Base-by-base conservation (phyloP, 2,113 vertebrate species). In the Notothenia rossii region DNA sequence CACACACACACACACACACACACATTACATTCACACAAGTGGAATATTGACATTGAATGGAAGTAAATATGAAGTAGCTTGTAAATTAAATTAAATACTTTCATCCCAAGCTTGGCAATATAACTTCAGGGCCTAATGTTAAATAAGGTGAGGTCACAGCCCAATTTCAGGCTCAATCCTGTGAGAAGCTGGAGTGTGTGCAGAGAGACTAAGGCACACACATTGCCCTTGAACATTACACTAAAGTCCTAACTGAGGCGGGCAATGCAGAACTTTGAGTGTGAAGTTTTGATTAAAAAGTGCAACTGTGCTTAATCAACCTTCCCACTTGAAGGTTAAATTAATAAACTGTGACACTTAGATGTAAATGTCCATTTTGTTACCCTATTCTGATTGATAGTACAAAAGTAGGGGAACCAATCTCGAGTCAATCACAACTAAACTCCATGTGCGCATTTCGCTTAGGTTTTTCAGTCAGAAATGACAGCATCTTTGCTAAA, bases 11-110 rank as follows among this genome's bases (percentile, higher is more conserved):
- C 29, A 29, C 29, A 4, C 29, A 29, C 29, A 3, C 25, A 25
- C 2, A 25, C 48, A 64, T 59, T 82, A 25, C 55, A 13, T 61
- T 49, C 22, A 3, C 61, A 13, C 29, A 40, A 25, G 50, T 55
- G 54, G 40, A 53, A 45, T 78, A 85, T 65, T 78, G 58, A 18
- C 50, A 7, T 82, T 80, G 75, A 84, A 83, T 78, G 43, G 65
- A 70, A 36, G 51, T 33, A 7, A 65, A 75, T 71, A n/a, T 2
- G 29, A 74, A 80, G 65, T 2, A 73, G 64, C 4, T 50, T 58
- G 51, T 63, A 45, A 79, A 79, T 84, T 75, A 76, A 33, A 62
- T 72, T 55, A 55, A 48, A 46, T 53, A 22, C 72, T 53, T 81
- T 86, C 72, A 79, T 56, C 33, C 43, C 11, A 22, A 43, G 58